phyloP scores from a whole-genome alignment of 2,888 invertebrate genomes.

The Girardia tigrina region DNA sequence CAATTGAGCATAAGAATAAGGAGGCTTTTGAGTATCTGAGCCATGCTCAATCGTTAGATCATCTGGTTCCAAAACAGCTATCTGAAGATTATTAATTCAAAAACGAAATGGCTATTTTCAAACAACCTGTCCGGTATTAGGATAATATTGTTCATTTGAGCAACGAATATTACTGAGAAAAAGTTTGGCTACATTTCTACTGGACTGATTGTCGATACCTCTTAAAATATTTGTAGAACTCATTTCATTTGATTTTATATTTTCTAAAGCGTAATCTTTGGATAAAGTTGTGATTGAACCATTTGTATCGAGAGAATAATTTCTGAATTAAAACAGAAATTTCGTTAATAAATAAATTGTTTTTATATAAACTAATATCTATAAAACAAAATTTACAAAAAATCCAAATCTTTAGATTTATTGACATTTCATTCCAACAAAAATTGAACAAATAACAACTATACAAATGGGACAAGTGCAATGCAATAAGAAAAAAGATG shows the following conservation, averaged over 20 bases:
- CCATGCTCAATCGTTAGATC: slow-evolving; percentile 32
- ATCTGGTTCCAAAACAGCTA: background rate
- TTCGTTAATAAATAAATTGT: too few species aligned
- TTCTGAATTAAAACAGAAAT: too few species aligned
- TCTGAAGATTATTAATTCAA: background rate
- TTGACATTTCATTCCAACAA: too few species aligned
- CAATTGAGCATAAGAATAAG: slow-evolving; percentile 91
- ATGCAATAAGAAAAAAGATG: too few species aligned
- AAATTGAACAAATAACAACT: too few species aligned
- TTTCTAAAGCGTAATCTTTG: background rate
- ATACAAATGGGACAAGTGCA: too few species aligned
- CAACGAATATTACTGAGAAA: slow-evolving; percentile 12
- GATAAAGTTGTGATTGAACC: slow-evolving; percentile 5
- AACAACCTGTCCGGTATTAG: slow-evolving; percentile 15
- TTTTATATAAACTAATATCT: too few species aligned
- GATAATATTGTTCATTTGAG: slow-evolving; percentile 14
- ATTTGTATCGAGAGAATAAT: slow-evolving; percentile 6
- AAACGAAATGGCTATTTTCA: background rate
- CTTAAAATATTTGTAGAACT: slow-evolving; percentile 13
- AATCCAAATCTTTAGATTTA: too few species aligned
- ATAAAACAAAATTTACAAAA: too few species aligned
- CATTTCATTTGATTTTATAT: background rate
- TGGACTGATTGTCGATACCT: background rate
- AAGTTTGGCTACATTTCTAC: slow-evolving; percentile 5
- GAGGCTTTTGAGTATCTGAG: slow-evolving; percentile 55